phyloP scores from a whole-genome alignment of 2,113 vertebrate genomes.

The Kryptolebias marmoratus region DNA sequence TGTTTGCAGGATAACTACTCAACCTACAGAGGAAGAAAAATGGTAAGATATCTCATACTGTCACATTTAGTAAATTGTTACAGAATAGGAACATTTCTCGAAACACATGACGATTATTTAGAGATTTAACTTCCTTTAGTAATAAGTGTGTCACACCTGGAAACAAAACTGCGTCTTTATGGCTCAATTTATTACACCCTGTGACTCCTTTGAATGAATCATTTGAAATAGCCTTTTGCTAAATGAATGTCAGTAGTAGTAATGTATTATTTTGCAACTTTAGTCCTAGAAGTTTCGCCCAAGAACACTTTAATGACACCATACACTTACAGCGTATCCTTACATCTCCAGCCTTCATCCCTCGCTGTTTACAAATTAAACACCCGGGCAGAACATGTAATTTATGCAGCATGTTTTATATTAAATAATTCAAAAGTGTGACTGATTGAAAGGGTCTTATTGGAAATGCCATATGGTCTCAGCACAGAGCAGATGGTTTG shows the following conservation, averaged over 20 bases:
- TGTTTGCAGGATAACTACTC: constrained; percentile 85
- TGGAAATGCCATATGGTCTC: constrained; percentile 74
- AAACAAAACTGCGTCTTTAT: neutral
- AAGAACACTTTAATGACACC: neutral
- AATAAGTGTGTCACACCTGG: neutral
- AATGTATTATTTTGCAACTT: constrained; percentile 14
- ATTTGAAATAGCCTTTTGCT: neutral
- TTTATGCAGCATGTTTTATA: constrained; percentile 58
- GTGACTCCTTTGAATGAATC: constrained; percentile 5
- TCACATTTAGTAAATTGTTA: neutral
- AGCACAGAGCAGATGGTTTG: constrained; percentile 65
- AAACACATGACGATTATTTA: constrained; percentile 1
- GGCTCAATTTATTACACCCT: neutral
- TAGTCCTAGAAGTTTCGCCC: constrained; percentile 5
- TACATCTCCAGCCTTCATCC: neutral
- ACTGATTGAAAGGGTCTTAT: constrained; percentile 57
- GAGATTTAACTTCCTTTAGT: neutral
- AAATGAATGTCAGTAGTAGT: constrained; percentile 1
- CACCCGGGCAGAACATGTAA: constrained; percentile 29
- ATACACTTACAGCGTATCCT: constrained; percentile 11
- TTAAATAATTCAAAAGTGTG: constrained; percentile 65
- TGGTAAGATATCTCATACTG: constrained; percentile 80
- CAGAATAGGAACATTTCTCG: neutral
- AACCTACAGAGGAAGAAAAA: constrained; percentile 91
- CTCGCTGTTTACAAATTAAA: constrained; percentile 42